Evolutionary conservation across 2,888 invertebrate genomes (phyloP).

Genomic region (Brachyptera putata): DNA sequence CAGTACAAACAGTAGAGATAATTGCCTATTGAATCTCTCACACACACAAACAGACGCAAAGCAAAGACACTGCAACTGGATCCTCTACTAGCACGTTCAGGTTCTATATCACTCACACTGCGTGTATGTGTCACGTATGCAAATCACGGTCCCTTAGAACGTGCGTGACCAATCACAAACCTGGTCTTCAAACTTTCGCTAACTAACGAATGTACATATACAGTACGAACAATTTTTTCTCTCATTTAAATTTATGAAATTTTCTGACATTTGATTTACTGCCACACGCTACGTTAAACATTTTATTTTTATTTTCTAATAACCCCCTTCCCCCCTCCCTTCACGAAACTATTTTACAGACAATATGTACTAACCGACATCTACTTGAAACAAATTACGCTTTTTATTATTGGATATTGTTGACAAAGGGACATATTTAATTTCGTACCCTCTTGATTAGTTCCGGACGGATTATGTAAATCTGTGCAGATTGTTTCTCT

Average conservation of each 20-base stretch:
- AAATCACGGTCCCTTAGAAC: neutral
- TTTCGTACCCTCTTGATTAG: constrained; percentile 6
- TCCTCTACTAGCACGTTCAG: neutral
- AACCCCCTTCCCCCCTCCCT: neutral
- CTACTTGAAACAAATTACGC: constrained; percentile 20
- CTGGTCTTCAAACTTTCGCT: neutral
- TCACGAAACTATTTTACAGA: neutral
- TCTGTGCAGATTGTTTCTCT: neutral
- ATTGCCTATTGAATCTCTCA: no score
- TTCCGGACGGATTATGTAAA: constrained; percentile 5
- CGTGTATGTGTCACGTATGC: neutral
- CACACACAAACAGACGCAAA: no score
- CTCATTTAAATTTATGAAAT: constrained; percentile 1
- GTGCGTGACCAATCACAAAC: constrained; percentile 3
- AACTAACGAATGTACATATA: neutral
- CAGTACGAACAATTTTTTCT: neutral
- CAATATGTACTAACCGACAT: constrained; percentile 4
- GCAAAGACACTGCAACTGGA: neutral
- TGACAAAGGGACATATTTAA: constrained; percentile 14
- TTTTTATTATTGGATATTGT: constrained; percentile 17
- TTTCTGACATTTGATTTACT: constrained; percentile 2
- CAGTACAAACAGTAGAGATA: no score
- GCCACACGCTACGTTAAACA: neutral
- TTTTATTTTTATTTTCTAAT: no score
- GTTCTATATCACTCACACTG: neutral